Evolutionary conservation across 2,888 invertebrate species (phyloP).

Genomic region (Priocnemis perturbator): DNA sequence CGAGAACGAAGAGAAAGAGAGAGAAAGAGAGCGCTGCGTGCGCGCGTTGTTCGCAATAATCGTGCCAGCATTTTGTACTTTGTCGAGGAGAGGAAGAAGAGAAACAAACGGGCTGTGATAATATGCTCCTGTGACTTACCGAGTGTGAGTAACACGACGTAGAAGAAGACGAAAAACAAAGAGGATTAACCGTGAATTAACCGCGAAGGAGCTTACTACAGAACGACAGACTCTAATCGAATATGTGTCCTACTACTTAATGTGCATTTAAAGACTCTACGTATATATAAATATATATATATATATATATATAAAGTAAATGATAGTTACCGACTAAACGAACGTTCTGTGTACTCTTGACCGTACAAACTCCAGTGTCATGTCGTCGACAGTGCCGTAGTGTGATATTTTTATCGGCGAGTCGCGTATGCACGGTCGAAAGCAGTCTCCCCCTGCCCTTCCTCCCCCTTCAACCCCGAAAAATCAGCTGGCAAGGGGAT

Average conservation of each 20-base stretch:
- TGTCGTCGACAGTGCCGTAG: neutral
- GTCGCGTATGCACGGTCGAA: no score
- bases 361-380: neutral
- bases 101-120: slow-evolving; percentile 38
- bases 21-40: no score
- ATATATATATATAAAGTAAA: slow-evolving; percentile 2
- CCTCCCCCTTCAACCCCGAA: neutral
- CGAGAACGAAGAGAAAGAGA: no score
- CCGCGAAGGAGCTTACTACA: slow-evolving; percentile 11
- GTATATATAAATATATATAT: slow-evolving; percentile 10
- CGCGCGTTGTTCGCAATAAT: slow-evolving; percentile 8
- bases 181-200: slow-evolving; percentile 8
- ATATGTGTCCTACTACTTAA: slow-evolving; percentile 54
- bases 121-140: slow-evolving; percentile 24
- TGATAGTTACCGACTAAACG: no score
- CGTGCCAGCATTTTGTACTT: slow-evolving; percentile 37
- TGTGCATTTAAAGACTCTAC: slow-evolving; percentile 55
- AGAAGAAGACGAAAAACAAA: slow-evolving; percentile 12
- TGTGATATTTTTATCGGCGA: slow-evolving; percentile 2
- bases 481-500: no score
- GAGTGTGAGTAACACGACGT: slow-evolving; percentile 15
- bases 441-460: no score
- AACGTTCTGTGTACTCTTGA: no score
- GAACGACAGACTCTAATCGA: slow-evolving; percentile 26
- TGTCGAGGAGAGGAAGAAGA: slow-evolving; percentile 22